Percentiles rank a stretch among this genome's conserved stretches.
These are phyloP conservation scores for Mythimna pallens DNA, from an alignment of 2,888 invertebrate species.

Conservation along the genomic window DNA sequence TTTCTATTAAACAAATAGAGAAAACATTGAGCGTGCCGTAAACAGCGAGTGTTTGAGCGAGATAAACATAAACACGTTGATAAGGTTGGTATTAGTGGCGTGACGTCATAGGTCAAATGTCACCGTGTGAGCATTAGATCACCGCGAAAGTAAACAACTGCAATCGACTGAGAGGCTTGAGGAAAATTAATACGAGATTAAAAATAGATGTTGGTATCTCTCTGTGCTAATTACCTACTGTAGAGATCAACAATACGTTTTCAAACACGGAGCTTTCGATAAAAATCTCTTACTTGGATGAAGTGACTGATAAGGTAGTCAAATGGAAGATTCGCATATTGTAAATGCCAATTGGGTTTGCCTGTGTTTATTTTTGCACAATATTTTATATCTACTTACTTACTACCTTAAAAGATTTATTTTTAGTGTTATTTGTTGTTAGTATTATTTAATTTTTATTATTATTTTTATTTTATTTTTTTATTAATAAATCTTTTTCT, in stretches of 20 bases:
- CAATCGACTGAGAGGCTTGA: conserved; percentile 1
- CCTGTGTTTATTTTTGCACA: too few relatives aligned
- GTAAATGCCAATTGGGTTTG: background rate
- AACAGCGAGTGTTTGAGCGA: conserved; percentile 17
- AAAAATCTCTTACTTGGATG: background rate
- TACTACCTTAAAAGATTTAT: too few relatives aligned
- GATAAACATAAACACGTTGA: conserved; percentile 36
- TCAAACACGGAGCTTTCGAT: background rate
- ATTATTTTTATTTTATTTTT: too few relatives aligned
- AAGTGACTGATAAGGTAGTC: background rate
- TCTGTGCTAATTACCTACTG: background rate
- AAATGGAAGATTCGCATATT: background rate
- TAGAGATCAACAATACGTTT: background rate
- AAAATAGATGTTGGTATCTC: background rate
- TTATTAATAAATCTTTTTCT: too few relatives aligned
- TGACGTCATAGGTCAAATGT: conserved; percentile 36
- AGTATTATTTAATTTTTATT: too few relatives aligned
- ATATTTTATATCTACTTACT: too few relatives aligned
- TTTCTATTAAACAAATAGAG: conserved; percentile 27
- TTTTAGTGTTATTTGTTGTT: too few relatives aligned
- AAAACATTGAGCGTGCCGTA: background rate
- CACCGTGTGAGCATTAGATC: conserved; percentile 33
- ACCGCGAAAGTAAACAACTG: conserved; percentile 33
- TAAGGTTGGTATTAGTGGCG: conserved; percentile 22
- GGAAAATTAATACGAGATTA: conserved; percentile 1